Evolutionary conservation across 2,888 invertebrate genomes (phyloP).

Genomic region (Saturnia japonica): DNA sequence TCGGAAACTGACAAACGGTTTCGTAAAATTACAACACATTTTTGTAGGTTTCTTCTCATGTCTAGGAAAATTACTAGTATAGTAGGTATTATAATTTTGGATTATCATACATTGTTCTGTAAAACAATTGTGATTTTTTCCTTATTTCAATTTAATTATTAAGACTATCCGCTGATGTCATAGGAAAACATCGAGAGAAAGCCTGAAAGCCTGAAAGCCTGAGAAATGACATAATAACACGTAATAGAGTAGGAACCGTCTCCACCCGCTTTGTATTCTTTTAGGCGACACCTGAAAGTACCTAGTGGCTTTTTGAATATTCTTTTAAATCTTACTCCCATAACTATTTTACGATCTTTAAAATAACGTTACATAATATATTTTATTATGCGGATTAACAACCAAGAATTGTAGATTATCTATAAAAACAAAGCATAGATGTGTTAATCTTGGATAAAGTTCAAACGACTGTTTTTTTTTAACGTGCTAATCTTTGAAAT

Average conservation of each 20-base stretch:
- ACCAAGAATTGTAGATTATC: background rate
- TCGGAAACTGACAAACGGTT: no score
- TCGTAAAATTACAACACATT: no score
- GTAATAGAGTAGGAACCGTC: slow-evolving; percentile 53
- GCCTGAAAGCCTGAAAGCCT: background rate
- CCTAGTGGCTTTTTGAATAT: slow-evolving; percentile 62
- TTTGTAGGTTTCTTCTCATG: no score
- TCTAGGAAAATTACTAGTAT: no score
- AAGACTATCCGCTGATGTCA: background rate
- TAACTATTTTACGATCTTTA: slow-evolving; percentile 35
- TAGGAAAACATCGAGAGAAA: background rate
- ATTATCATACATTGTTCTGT: no score
- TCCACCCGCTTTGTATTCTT: slow-evolving; percentile 72
- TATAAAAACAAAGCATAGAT: background rate
- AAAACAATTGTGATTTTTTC: no score
- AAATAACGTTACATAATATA: slow-evolving; percentile 1
- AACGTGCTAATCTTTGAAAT: no score
- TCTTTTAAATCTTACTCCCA: slow-evolving; percentile 57
- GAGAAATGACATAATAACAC: slow-evolving; percentile 37
- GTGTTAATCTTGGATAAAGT: no score
- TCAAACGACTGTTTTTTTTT: no score
- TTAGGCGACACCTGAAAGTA: slow-evolving; percentile 69
- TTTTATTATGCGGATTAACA: background rate
- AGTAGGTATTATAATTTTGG: no score
- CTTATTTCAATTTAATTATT: no score